Evolutionary conservation across 2,888 invertebrate genomes (phyloP).

Genomic region (Diadegma fenestrale): DNA sequence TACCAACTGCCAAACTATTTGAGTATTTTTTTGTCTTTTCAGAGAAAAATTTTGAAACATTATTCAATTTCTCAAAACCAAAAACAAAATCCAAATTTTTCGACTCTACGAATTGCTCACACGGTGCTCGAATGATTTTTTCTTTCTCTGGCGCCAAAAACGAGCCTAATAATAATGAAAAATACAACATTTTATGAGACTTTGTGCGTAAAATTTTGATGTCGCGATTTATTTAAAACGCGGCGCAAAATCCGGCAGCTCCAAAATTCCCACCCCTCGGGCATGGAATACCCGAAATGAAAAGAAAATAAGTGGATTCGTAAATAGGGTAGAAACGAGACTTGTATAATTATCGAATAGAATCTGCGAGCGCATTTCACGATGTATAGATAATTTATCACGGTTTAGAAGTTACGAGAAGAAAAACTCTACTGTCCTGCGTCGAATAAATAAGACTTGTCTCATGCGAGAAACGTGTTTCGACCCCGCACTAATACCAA

Average conservation of each 20-base stretch:
- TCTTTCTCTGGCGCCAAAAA: background rate
- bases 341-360: conserved; percentile 44
- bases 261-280: background rate
- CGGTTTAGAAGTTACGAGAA: conserved; percentile 17
- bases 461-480: conserved; percentile 20
- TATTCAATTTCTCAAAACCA: background rate
- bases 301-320: conserved; percentile 20
- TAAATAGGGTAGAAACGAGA: conserved; percentile 35
- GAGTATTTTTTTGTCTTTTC: too few species aligned
- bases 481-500: conserved; percentile 39
- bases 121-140: background rate
- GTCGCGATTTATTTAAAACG: background rate
- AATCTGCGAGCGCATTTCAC: conserved; percentile 44
- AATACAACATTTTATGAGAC: background rate
- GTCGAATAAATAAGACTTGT: conserved; percentile 12
- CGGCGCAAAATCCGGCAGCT: background rate
- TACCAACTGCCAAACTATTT: background rate
- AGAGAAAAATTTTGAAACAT: background rate
- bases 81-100: background rate
- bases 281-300: conserved; percentile 30
- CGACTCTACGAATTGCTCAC: background rate
- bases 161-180: background rate
- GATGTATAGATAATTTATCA: conserved; percentile 45
- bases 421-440: background rate
- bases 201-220: background rate